phyloP scores from a whole-genome alignment of 1,140 invertebrate species.

The Magallana ariakensis region DNA sequence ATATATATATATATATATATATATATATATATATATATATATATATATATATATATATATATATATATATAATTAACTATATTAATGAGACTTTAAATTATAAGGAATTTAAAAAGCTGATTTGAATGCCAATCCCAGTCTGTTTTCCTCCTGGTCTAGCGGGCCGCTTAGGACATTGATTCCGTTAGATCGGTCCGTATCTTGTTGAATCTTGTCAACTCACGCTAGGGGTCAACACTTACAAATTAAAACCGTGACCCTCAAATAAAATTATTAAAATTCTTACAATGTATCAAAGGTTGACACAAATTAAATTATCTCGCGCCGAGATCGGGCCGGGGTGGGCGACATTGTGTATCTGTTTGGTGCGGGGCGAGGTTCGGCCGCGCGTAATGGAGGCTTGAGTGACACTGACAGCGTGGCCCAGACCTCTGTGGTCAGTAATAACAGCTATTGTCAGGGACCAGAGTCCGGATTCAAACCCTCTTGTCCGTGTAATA shows the following conservation, averaged over 20 bases:
- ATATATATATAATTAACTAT: too few species aligned
- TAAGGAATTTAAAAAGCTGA: too few species aligned
- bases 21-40: too few species aligned
- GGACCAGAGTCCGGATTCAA: slow-evolving; percentile 52
- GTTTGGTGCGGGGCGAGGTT: not conserved
- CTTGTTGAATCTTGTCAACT: slow-evolving; percentile 19
- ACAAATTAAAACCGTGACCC: slow-evolving; percentile 33
- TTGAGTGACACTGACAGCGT: slow-evolving; percentile 59
- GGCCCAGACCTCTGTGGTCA: slow-evolving; percentile 46
- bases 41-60: too few species aligned
- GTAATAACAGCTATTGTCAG: slow-evolving; percentile 57
- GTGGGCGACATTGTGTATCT: slow-evolving; percentile 9
- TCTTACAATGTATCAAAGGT: slow-evolving; percentile 41
- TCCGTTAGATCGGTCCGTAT: not conserved
- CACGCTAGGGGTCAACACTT: slow-evolving; percentile 25
- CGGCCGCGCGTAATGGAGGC: not conserved
- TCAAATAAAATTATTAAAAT: slow-evolving; percentile 39
- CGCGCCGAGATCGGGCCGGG: slow-evolving; percentile 14
- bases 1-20: too few species aligned
- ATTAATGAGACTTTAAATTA: too few species aligned
- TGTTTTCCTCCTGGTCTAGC: too few species aligned
- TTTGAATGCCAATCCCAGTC: too few species aligned
- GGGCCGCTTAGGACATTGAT: not conserved
- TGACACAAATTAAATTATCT: slow-evolving; percentile 43
- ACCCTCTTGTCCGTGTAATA: slow-evolving; percentile 57